Evolutionary conservation across 2,113 vertebrate genomes (phyloP), one percentile per base, ranked within the genome.

Genomic region (Benitochromis conjunctus): DNA sequence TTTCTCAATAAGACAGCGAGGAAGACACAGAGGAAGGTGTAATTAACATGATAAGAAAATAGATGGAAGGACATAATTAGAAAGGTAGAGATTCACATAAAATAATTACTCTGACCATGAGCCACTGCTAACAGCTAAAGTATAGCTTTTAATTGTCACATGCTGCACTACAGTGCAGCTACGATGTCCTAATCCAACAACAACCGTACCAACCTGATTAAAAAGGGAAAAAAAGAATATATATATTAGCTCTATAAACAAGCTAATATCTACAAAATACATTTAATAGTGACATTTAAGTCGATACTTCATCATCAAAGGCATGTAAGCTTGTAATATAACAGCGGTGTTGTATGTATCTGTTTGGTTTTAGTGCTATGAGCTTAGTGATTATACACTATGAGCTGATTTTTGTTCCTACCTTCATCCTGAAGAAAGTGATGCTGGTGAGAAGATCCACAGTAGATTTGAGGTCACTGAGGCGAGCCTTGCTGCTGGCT

Each of bases 401-500:
- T 5, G 5, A 31, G 31, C 6, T 18, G 56, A 46, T 4, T 41
- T 31, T 12, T 2, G 36, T 64, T 86, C 48, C 7, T 85, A 99
- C 99, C 97, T 99, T 99, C 97, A 99, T 98, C 89, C 99, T 97
- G 97, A 99, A 99, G 96, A 99, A 99, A 4, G 98, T 98, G 94
- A 99, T 99, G 96, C 99, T 99, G 91, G 99, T 99, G 90, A 99
- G 96, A 83, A 99, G 97, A 94, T 99, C 99, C 94, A 99, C 98
- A 0, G 98, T 99, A 26, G 98, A 99, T 86, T 98, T 99, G 84
- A 99, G 96, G 86, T 99, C 99, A 64, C 96, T 94, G 84, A 99
- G 96, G 4, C 98, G 94, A 6, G 97, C 93, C 2, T 97, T 97
- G 88, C 95, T 98, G 94, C 98, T 98, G 90, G 97, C 98, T 53